phyloP scores from a whole-genome alignment of 1,140 invertebrate genomes.

The Nilaparvata lugens region DNA sequence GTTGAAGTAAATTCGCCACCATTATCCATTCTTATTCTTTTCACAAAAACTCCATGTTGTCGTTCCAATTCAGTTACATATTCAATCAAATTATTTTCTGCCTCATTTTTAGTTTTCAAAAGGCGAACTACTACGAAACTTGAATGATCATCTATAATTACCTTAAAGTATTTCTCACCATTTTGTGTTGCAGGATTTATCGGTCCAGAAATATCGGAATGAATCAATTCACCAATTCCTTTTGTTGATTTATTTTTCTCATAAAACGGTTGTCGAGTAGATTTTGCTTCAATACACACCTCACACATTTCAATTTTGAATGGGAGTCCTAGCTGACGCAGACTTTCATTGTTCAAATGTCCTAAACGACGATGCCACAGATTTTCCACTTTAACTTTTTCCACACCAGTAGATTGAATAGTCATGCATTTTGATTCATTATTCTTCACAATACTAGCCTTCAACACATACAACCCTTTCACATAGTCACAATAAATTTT shows the following conservation, averaged over 20 bases:
- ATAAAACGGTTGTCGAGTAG: constrained; percentile 3
- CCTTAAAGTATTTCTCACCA: constrained; percentile 11
- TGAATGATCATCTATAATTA: constrained; percentile 9
- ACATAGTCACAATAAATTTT: background rate
- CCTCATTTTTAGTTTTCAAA: constrained; percentile 14
- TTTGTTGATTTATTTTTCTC: constrained; percentile 4
- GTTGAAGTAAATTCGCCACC: constrained; percentile 15
- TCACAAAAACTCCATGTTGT: constrained; percentile 1
- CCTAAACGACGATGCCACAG: constrained; percentile 8
- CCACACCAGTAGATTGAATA: background rate
- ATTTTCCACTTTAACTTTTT: too few species aligned
- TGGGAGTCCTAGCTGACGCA: background rate
- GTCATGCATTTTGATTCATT: background rate
- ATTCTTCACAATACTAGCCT: background rate
- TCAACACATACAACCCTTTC: background rate
- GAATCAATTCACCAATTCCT: constrained; percentile 11
- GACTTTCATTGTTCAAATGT: constrained; percentile 8
- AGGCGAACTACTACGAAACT: constrained; percentile 4
- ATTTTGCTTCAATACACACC: constrained; percentile 5
- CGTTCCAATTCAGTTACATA: constrained; percentile 6
- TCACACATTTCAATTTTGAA: background rate
- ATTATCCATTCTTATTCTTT: constrained; percentile 14
- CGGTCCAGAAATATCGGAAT: constrained; percentile 11
- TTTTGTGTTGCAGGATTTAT: background rate
- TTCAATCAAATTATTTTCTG: constrained; percentile 1